Conservation (phyloP, 2,888 invertebrate species). For the Apodemia hepburni region DNA sequence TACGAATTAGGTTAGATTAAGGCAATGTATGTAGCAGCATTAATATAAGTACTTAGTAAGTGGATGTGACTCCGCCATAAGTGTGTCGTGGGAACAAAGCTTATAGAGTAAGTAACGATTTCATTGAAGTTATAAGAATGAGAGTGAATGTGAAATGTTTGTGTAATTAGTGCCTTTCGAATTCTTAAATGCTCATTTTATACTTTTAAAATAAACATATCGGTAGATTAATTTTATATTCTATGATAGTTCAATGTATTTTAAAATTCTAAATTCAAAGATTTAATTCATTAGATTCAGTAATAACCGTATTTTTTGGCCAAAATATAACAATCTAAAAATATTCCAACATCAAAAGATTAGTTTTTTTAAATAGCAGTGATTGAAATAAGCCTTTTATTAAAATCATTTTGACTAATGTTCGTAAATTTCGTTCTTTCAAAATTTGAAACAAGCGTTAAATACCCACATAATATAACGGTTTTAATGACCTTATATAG, state of each 20-base stretch:
- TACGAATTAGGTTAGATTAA: conserved; percentile 58
- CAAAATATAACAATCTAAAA: too few species aligned
- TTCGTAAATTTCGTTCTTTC: too few species aligned
- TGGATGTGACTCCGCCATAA: conserved; percentile 72
- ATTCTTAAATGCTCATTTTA: conserved; percentile 39
- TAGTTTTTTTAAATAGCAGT: too few species aligned
- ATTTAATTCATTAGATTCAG: conserved; percentile 16
- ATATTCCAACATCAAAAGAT: too few species aligned
- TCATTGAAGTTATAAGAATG: conserved; percentile 25
- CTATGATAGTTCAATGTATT: conserved; percentile 29
- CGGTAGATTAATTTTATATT: conserved; percentile 31
- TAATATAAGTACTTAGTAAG: conserved; percentile 45
- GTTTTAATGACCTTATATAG: too few species aligned
- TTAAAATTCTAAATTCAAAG: conserved; percentile 19
- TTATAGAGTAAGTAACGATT: conserved; percentile 39
- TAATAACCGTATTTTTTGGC: too few species aligned
- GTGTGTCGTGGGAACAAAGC: conserved; percentile 53
- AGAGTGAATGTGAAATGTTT: conserved; percentile 24
- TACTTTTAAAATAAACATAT: conserved; percentile 40
- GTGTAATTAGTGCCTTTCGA: conserved; percentile 32
- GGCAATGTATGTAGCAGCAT: conserved; percentile 42
- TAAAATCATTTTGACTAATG: too few species aligned
- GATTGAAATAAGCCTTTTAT: too few species aligned
- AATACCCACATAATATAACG: too few species aligned
- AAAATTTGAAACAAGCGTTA: too few species aligned